phyloP scores from a whole-genome alignment of 2,888 invertebrate species.

The Catocala fraxini region DNA sequence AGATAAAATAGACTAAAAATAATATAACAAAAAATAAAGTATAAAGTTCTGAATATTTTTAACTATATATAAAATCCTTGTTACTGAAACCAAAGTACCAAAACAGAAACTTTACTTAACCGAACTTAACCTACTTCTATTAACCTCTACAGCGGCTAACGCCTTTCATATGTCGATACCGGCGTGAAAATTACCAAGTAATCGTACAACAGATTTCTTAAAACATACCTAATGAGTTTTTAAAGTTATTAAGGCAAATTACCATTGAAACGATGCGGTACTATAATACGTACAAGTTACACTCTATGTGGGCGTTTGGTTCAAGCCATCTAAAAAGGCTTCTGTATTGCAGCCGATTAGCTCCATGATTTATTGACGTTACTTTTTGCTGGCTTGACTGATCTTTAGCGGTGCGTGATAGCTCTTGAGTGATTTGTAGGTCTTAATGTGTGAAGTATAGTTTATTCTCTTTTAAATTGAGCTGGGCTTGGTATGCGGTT shows the following conservation, averaged over 20 bases:
- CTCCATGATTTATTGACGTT: slow-evolving; percentile 70
- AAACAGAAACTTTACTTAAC: neutral
- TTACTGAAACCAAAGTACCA: too few species aligned
- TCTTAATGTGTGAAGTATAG: slow-evolving; percentile 35
- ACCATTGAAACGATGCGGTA: slow-evolving; percentile 68
- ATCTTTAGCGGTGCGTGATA: slow-evolving; percentile 41
- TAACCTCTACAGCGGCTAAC: slow-evolving; percentile 11
- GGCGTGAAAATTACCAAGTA: slow-evolving; percentile 43
- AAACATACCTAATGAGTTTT: slow-evolving; percentile 76
- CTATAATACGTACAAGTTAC: slow-evolving; percentile 70
- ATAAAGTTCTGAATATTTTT: too few species aligned
- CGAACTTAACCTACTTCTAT: slow-evolving; percentile 16
- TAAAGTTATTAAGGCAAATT: slow-evolving; percentile 83
- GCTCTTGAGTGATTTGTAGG: slow-evolving; percentile 45
- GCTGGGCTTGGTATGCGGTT: slow-evolving; percentile 6
- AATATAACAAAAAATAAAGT: too few species aligned
- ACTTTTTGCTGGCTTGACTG: slow-evolving; percentile 49
- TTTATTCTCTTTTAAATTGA: slow-evolving; percentile 18
- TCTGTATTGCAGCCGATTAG: slow-evolving; percentile 76
- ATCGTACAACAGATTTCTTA: slow-evolving; percentile 59
- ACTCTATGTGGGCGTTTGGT: slow-evolving; percentile 62
- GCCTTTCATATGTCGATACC: slow-evolving; percentile 20
- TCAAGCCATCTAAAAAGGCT: slow-evolving; percentile 69
- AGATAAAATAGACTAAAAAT: too few species aligned
- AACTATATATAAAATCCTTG: too few species aligned